These are phyloP conservation scores for Drosophila saltans DNA, from an alignment of 1,140 invertebrate species.

Conservation along the genomic window DNA sequence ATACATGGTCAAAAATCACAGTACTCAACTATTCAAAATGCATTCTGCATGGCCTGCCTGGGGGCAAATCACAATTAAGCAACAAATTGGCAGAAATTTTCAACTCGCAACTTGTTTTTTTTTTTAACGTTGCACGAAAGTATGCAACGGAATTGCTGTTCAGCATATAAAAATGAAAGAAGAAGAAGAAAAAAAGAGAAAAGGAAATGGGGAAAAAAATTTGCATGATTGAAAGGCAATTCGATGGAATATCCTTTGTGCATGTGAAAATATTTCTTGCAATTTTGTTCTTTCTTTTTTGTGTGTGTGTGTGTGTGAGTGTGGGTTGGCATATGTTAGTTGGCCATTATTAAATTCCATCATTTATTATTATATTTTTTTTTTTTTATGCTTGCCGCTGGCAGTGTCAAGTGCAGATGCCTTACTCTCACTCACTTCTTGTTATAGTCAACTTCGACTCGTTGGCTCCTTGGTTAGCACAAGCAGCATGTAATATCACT, in stretches of 20 bases:
- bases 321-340: neutral
- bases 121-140: neutral
- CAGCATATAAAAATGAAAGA: neutral
- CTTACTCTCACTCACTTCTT: neutral
- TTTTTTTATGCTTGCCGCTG: constrained; percentile 1
- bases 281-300: neutral
- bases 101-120: neutral
- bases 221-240: constrained; percentile 16
- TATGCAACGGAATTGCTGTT: neutral
- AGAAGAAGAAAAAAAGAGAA: neutral
- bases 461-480: constrained; percentile 17
- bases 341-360: constrained; percentile 1
- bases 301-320: too few relatives aligned
- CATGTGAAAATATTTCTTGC: constrained; percentile 2
- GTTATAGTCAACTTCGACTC: neutral
- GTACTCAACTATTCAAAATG: constrained; percentile 16
- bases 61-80: constrained; percentile 13
- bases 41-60: constrained; percentile 4
- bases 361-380: neutral
- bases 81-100: constrained; percentile 15
- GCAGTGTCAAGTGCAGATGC: constrained; percentile 15
- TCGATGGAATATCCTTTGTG: constrained; percentile 13
- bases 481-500: constrained; percentile 67
- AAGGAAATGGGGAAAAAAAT: neutral
- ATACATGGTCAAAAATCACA: constrained; percentile 10